phyloP scores from a whole-genome alignment of 2,113 vertebrate species.

The Apodemus speciosus region DNA sequence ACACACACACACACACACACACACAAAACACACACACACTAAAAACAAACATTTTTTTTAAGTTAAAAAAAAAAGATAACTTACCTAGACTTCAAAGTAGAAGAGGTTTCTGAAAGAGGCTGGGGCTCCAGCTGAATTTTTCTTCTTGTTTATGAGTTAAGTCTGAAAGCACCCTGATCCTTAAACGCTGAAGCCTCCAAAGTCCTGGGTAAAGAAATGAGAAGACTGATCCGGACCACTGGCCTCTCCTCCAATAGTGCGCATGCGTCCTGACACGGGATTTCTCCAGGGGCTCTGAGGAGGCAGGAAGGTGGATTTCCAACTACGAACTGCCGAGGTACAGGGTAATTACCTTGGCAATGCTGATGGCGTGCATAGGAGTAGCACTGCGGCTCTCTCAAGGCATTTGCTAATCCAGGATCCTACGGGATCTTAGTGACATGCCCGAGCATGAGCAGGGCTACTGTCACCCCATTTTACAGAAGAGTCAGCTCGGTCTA shows the following conservation, averaged over 20 bases:
- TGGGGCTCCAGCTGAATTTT: not conserved
- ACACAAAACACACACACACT: not conserved
- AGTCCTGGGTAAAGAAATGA: not conserved
- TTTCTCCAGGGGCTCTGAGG: not conserved
- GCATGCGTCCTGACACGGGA: not conserved
- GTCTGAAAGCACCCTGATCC: not conserved
- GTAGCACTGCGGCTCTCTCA: not conserved
- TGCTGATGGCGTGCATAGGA: rapidly evolving
- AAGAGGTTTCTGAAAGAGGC: not conserved
- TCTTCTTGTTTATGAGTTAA: not conserved
- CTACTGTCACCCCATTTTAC: not conserved
- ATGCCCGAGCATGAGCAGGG: rapidly evolving
- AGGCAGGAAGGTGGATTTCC: not conserved
- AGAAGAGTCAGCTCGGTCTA: not conserved
- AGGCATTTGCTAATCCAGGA: not conserved
- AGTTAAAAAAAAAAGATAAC: not conserved
- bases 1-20: not conserved
- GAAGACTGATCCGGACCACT: not conserved
- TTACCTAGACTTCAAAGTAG: not conserved
- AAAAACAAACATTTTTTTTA: not conserved
- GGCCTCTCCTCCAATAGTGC: not conserved
- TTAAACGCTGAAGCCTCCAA: not conserved
- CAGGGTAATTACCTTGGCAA: not conserved
- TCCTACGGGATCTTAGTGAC: not conserved
- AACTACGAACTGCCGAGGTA: not conserved